These are phyloP conservation scores for Melanerpes aurifrons DNA, from an alignment of 2,113 vertebrate species.

Conservation along the genomic window DNA sequence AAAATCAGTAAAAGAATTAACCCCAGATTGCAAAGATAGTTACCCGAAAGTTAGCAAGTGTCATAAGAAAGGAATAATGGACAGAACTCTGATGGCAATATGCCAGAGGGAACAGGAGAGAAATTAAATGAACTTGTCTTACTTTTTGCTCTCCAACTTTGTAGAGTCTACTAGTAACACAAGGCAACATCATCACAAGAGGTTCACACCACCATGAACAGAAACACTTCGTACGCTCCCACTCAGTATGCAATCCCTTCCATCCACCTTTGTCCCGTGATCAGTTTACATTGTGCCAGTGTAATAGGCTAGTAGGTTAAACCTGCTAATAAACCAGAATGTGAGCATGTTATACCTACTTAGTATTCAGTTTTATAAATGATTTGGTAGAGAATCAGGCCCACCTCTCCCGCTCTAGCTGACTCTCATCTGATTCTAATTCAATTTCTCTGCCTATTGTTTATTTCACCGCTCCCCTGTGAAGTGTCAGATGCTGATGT, in stretches of 20 bases:
- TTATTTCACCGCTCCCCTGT: constrained; percentile 88
- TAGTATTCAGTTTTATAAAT: constrained; percentile 59
- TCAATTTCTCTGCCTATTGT: constrained; percentile 88
- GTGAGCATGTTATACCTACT: constrained; percentile 23
- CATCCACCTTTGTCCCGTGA: not conserved
- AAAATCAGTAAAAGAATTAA: not conserved
- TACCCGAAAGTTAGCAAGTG: not conserved
- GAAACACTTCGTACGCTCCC: not conserved
- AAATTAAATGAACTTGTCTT: not conserved
- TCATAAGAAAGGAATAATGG: not conserved
- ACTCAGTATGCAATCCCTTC: not conserved
- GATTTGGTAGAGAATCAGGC: constrained; percentile 47
- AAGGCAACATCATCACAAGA: not conserved
- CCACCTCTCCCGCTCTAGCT: constrained; percentile 56
- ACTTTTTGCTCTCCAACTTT: not conserved
- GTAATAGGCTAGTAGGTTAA: not conserved
- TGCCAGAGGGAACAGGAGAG: not conserved
- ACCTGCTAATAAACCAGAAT: constrained; percentile 19
- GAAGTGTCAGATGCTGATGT: constrained; percentile 90
- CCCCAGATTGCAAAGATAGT: not conserved
- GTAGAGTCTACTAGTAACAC: not conserved
- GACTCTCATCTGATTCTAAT: constrained; percentile 83
- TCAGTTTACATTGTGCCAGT: not conserved
- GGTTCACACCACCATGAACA: not conserved
- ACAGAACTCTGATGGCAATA: not conserved